Evolutionary conservation across 1,140 invertebrate genomes (phyloP), one percentile per base, ranked within the genome.

Genomic region (Subanguina moxae): DNA sequence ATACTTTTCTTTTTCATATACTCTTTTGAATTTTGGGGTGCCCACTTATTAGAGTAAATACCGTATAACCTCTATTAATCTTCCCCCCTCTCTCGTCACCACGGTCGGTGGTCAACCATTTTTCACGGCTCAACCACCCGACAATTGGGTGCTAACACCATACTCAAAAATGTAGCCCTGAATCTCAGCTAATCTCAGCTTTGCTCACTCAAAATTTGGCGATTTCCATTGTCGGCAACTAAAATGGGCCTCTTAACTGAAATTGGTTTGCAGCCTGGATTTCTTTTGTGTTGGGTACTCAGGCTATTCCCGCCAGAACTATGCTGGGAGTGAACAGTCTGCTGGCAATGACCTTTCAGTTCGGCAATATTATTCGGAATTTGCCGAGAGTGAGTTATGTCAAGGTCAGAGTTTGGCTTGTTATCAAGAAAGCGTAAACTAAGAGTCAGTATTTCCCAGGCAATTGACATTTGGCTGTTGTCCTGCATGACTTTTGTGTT

Each of bases 401-500:
- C 19, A 74, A 75, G 17, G 77, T 74, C 9, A 19, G 57, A 56
- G 9, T 63, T 7, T 19, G 5, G 27, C 27, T 61, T 61, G 5
- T 30, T 61, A 5, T 52, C 58, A 61, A 3, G 3, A 21, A 19
- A 64, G 15, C 15, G 30, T 48, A 21, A 1, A 65, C 13, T 28
- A 45, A 32, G n/a, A n/a, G n/a, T n/a, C n/a, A n/a, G n/a, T n/a
- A n/a, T n/a, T n/a, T n/a, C 67, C 48, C 57, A 67, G 43, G 46
- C 73, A 25, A 72, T 79, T 43, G 78, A 80, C 64, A 82, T 81
- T n/a, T 81, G 80, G 80, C 76, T 82, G 70, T 67, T 82, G 25
- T 80, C 77, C n/a, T 82, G 81, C 62, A 82, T 83, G 81, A 82
- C 81, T 42, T 82, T 83, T 59, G 80, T 82, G 15, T 82, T 82